Evolutionary conservation across 2,888 invertebrate species (phyloP).

Genomic region (Barypeithes pellucidus): DNA sequence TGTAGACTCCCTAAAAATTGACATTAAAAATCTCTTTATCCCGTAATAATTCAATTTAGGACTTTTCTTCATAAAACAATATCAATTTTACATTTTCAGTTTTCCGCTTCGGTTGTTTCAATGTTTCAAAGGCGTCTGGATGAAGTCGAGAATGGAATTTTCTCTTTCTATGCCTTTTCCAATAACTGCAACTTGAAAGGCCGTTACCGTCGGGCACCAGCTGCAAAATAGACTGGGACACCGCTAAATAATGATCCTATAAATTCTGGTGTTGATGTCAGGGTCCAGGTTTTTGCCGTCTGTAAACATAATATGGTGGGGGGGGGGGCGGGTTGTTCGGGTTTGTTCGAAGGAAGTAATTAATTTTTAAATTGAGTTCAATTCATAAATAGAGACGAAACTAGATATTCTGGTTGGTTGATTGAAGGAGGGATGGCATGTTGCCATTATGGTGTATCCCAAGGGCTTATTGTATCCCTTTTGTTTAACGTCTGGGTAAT

Average conservation of each 20-base stretch:
- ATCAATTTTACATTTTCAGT: slow-evolving; percentile 31
- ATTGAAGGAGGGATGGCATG: too few relatives aligned
- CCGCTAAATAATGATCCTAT: slow-evolving; percentile 26
- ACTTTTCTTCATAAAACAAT: slow-evolving; percentile 24
- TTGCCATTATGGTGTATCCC: too few relatives aligned
- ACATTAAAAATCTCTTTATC: slow-evolving; percentile 26
- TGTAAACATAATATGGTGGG: slow-evolving; percentile 30
- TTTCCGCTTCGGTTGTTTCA: slow-evolving; percentile 21
- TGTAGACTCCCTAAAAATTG: slow-evolving; percentile 8
- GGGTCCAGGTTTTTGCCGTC: slow-evolving; percentile 11
- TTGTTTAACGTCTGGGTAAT: too few relatives aligned
- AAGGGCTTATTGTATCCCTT: too few relatives aligned
- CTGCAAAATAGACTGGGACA: slow-evolving; percentile 23
- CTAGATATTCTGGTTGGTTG: too few relatives aligned
- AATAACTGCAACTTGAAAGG: slow-evolving; percentile 28
- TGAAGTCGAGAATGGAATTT: slow-evolving; percentile 29
- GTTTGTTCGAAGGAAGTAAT: too few relatives aligned
- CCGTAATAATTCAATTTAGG: slow-evolving; percentile 24
- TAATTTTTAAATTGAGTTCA: too few relatives aligned
- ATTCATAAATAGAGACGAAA: too few relatives aligned
- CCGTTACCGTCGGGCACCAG: slow-evolving; percentile 24
- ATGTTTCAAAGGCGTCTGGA: slow-evolving; percentile 22
- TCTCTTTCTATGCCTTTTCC: slow-evolving; percentile 26
- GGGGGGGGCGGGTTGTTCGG: too few relatives aligned
- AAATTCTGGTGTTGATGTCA: slow-evolving; percentile 22